Conservation (phyloP, 2,113 vertebrate species). For the Lophius piscatorius region DNA sequence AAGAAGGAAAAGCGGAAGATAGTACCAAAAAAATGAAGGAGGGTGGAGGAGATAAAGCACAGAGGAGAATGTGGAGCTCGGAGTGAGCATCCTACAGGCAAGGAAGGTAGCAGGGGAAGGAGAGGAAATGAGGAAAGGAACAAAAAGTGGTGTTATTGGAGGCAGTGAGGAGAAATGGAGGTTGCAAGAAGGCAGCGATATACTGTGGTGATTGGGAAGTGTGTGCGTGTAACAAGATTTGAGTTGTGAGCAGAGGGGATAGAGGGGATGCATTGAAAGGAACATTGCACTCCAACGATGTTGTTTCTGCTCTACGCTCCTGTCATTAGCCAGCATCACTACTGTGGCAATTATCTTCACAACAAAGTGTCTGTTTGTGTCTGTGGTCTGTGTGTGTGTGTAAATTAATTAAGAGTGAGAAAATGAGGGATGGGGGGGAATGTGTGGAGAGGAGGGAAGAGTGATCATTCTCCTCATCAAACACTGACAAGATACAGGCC, state of each 20-base stretch:
- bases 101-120: conserved; percentile 6
- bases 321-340: conserved; percentile 56
- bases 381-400: conserved; percentile 19
- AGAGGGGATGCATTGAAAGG: conserved; percentile 35
- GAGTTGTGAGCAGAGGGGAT: conserved; percentile 9
- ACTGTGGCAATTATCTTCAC: conserved; percentile 57
- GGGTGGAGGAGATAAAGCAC: not conserved
- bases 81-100: not conserved
- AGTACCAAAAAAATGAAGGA: not conserved
- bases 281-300: conserved; percentile 42
- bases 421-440: conserved; percentile 54
- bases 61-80: conserved; percentile 1
- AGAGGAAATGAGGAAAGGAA: conserved; percentile 22
- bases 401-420: conserved; percentile 59
- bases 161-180: conserved; percentile 45
- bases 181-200: conserved; percentile 41
- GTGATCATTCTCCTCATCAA: conserved; percentile 60
- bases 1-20: not conserved
- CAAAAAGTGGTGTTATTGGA: conserved; percentile 16
- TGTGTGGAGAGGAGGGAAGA: too few species aligned
- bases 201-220: conserved; percentile 37
- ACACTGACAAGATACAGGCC: conserved; percentile 31
- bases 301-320: conserved; percentile 59
- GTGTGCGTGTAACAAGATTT: conserved; percentile 7
- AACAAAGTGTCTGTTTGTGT: conserved; percentile 19